A percentile compares a stretch with the other conserved stretches of the same genome.
phyloP scores from a whole-genome alignment of 1,140 invertebrate genomes.

The Penaeus chinensis region DNA sequence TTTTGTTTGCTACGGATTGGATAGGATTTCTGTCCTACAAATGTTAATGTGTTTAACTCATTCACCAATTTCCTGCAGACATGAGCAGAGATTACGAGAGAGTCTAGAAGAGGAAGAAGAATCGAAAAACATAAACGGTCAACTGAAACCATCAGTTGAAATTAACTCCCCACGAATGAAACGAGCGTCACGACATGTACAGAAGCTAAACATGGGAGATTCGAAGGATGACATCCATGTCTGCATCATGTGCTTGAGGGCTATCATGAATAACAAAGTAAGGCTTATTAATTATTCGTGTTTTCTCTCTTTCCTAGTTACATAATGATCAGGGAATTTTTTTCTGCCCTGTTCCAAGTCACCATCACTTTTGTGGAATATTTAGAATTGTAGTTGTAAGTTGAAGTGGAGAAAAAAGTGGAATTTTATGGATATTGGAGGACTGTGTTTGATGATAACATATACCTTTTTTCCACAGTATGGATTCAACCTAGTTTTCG shows the following conservation, averaged over 20 bases:
- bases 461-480: conserved; percentile 76
- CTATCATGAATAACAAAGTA: conserved; percentile 99
- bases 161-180: conserved; percentile 79
- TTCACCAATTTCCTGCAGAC: conserved; percentile 68
- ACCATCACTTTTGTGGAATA: too few relatives aligned
- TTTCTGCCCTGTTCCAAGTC: too few relatives aligned
- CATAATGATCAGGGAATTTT: too few relatives aligned
- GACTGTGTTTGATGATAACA: background rate
- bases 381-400: too few relatives aligned
- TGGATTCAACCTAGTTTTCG: conserved; percentile 99
- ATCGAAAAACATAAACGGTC: conserved; percentile 50
- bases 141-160: conserved; percentile 69
- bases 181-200: conserved; percentile 84
- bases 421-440: too few relatives aligned
- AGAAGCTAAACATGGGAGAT: conserved; percentile 95
- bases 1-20: background rate
- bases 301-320: too few relatives aligned
- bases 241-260: conserved; percentile 97
- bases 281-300: background rate
- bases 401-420: too few relatives aligned
- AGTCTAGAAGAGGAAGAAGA: conserved; percentile 70
- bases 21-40: too few relatives aligned
- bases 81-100: conserved; percentile 83
- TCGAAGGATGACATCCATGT: conserved; percentile 99
- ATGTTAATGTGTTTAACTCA: background rate